Evolutionary conservation across 2,113 vertebrate genomes (phyloP).

Genomic region (Leptodactylus fuscus): DNA sequence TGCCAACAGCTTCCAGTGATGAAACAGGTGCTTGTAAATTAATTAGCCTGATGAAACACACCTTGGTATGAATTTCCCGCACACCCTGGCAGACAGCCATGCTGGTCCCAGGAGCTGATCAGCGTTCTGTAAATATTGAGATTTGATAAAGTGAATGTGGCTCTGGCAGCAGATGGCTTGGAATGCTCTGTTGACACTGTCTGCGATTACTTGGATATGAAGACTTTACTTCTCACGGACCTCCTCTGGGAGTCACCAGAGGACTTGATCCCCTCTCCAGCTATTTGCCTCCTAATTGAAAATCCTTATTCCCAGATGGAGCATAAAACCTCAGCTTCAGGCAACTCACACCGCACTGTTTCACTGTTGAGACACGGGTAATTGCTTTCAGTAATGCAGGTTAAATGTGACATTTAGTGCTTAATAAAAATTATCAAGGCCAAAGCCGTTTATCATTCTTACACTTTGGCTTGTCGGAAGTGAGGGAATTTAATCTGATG

Average conservation of each 20-base stretch:
- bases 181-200: conserved; percentile 81
- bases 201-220: conserved; percentile 78
- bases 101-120: conserved; percentile 83
- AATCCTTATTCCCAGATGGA: conserved; percentile 89
- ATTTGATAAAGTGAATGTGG: conserved; percentile 89
- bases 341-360: conserved; percentile 74
- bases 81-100: conserved; percentile 85
- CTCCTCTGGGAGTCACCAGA: conserved; percentile 77
- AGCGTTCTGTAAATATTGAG: conserved; percentile 94
- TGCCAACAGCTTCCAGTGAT: conserved; percentile 77
- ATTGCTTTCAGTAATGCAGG: conserved; percentile 92
- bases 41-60: conserved; percentile 91
- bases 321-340: conserved; percentile 74
- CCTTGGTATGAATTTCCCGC: conserved; percentile 82
- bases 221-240: conserved; percentile 76
- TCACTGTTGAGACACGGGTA: conserved; percentile 88
- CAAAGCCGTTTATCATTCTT: conserved; percentile 90
- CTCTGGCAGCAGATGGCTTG: conserved; percentile 90
- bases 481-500: conserved; percentile 72
- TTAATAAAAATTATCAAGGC: conserved; percentile 91
- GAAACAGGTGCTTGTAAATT: conserved; percentile 93
- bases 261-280: conserved; percentile 79
- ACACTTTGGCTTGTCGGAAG: conserved; percentile 80
- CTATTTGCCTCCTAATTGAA: conserved; percentile 93
- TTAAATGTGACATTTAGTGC: conserved; percentile 94